Base-by-base conservation (phyloP, 2,797 vertebrate genomes). In the Sebastes kiyomatsui region DNA sequence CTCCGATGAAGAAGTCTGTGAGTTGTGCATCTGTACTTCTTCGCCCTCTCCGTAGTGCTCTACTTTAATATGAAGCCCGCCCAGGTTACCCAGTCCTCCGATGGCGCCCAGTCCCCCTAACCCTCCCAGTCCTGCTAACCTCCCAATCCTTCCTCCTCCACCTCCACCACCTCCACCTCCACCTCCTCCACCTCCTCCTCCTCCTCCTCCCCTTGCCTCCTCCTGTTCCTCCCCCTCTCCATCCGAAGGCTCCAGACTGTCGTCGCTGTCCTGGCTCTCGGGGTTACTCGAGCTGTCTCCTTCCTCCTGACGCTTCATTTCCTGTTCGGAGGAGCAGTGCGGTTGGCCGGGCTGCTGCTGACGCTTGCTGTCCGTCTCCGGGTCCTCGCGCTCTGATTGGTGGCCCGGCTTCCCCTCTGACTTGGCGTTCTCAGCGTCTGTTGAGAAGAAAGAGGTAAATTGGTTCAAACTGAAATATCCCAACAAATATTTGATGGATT, bases 61-160 rank as follows among this genome's bases (percentile, higher is more conserved):
- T 67, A 99, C 99, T 94, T 99, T 99, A 90, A 99, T 99, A 90
- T 97, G 98, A 93, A 99, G 97, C 22, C 97, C 96, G n/a, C 97
- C 97, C 74, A 98, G 95, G 28, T 95, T 94, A 66, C 95, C 86
- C 85, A 98, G 95, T 86, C 95, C 95, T 72, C 96, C 94, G 22
- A 97, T 96, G 77, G 95, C 33, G 2, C 83, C 83, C 42, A 94
- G 95, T 35, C 95, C 95, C 12, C 96, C 97, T 78, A 97, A 91
- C 7, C 94, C 92, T 52, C 95, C 93, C 82, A 97, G 94, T 30
- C 81, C 87, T 2, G 83, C 35, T 64, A 94, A 75, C 75, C 92
- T 86, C 81, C 76, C 90, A 91, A 95, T 70, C 93, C 96, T 85
- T 90, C 94, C 86, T 92, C 95, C 82, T 0, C 76, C 69, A 7